phyloP scores from a whole-genome alignment of 1,140 invertebrate genomes.

The Drosophila insularis region DNA sequence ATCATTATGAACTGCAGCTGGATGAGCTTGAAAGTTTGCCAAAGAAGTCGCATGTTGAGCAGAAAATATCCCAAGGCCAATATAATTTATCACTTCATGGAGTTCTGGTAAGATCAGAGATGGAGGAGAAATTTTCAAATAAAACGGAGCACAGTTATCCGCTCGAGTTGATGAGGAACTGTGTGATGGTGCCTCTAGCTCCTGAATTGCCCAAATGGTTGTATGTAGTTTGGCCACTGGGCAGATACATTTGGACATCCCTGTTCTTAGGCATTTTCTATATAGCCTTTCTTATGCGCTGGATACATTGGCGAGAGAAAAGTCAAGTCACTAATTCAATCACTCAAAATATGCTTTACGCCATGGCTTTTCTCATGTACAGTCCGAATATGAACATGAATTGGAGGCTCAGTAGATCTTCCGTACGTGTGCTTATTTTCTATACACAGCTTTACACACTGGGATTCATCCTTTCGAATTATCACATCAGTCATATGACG shows the following conservation, averaged over 20 bases:
- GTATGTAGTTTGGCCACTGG: slow-evolving; percentile 74
- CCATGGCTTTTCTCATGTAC: slow-evolving; percentile 60
- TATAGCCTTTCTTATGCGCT: slow-evolving; percentile 60
- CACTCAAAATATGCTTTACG: slow-evolving; percentile 50
- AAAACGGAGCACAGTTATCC: slow-evolving; percentile 57
- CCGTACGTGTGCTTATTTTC: slow-evolving; percentile 45
- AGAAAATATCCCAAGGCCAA: slow-evolving; percentile 27
- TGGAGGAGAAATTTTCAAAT: neutral
- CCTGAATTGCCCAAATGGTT: slow-evolving; percentile 74
- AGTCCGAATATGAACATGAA: slow-evolving; percentile 69
- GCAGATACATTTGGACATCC: slow-evolving; percentile 58
- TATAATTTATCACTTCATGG: slow-evolving; percentile 66
- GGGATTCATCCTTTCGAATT: slow-evolving; percentile 68
- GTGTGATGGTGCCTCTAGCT: slow-evolving; percentile 73
- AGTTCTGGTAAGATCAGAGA: slow-evolving; percentile 19
- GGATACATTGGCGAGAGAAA: slow-evolving; percentile 43
- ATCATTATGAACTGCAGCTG: slow-evolving; percentile 45
- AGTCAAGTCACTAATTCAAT: slow-evolving; percentile 24
- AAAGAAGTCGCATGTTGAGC: slow-evolving; percentile 42
- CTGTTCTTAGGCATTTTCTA: slow-evolving; percentile 60
- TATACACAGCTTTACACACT: slow-evolving; percentile 57
- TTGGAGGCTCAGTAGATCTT: slow-evolving; percentile 42
- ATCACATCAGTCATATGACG: slow-evolving; percentile 70
- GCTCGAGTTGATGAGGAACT: slow-evolving; percentile 55
- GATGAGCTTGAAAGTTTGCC: slow-evolving; percentile 47